Conservation (phyloP, 2,797 vertebrate species). For the Schizothorax lantsangensis region DNA sequence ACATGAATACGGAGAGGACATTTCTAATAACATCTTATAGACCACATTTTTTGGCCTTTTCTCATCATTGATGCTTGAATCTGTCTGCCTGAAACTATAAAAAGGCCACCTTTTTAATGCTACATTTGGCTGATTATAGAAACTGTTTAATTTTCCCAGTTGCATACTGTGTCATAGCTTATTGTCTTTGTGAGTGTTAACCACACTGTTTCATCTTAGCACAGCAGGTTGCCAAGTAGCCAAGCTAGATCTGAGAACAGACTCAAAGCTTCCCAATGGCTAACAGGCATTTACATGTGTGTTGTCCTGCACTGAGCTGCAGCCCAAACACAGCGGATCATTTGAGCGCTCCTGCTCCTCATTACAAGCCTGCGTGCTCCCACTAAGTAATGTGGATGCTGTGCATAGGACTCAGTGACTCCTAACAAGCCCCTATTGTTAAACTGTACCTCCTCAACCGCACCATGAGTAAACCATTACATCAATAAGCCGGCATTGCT, state of each 20-base stretch:
- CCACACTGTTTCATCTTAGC: conserved; percentile 7
- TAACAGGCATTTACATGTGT: conserved; percentile 24
- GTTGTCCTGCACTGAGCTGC: conserved; percentile 20
- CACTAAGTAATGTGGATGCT: conserved; percentile 42
- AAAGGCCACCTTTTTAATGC: conserved; percentile 1
- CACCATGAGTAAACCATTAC: conserved; percentile 62
- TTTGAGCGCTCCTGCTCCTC: conserved; percentile 47
- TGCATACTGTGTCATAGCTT: not conserved
- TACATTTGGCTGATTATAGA: conserved; percentile 2
- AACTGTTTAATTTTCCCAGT: conserved; percentile 13
- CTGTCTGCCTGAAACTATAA: not conserved
- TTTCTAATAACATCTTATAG: not conserved
- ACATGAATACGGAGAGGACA: not conserved
- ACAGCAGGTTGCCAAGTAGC: conserved; percentile 26
- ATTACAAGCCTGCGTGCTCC: conserved; percentile 38
- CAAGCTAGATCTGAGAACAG: conserved; percentile 21
- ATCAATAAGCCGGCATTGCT: conserved; percentile 59
- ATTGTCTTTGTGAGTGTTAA: conserved; percentile 16
- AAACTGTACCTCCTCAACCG: conserved; percentile 56
- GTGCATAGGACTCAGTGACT: conserved; percentile 44
- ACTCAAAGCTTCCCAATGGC: conserved; percentile 19
- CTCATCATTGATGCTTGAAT: not conserved
- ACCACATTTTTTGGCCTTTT: not conserved
- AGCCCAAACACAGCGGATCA: conserved; percentile 33
- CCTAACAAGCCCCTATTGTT: conserved; percentile 66